Evolutionary conservation across 2,888 invertebrate species (phyloP).

Genomic region (Ferdinandea cuprea): DNA sequence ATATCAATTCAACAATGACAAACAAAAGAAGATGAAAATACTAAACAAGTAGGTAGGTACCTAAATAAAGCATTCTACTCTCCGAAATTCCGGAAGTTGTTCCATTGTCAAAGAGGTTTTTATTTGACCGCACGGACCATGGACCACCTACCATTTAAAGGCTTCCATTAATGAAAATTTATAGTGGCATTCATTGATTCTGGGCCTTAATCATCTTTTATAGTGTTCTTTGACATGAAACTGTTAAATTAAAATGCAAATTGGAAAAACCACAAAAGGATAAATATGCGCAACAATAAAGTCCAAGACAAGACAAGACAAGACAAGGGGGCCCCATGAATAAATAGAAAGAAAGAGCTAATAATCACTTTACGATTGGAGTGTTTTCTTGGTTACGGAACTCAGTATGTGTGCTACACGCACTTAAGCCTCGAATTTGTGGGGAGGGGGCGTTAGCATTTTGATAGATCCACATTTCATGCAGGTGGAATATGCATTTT

Average conservation of each 20-base stretch:
- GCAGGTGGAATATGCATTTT: conserved; percentile 15
- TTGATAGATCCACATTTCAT: conserved; percentile 22
- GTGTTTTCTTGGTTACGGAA: conserved; percentile 6
- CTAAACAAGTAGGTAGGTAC: background rate
- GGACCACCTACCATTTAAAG: conserved; percentile 64
- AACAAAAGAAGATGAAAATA: background rate
- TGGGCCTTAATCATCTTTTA: conserved; percentile 60
- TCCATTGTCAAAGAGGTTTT: conserved; percentile 55
- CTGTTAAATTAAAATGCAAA: conserved; percentile 67
- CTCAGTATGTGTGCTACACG: conserved; percentile 20
- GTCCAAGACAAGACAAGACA: conserved; percentile 34
- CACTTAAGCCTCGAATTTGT: conserved; percentile 6
- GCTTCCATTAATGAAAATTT: conserved; percentile 67
- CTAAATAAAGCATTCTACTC: conserved; percentile 31
- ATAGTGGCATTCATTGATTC: conserved; percentile 68
- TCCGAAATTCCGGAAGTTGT: conserved; percentile 69
- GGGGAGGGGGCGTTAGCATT: conserved; percentile 51
- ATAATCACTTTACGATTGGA: conserved; percentile 56
- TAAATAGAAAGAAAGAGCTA: conserved; percentile 60
- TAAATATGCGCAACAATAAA: conserved; percentile 59
- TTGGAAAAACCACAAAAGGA: conserved; percentile 63
- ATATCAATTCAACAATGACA: conserved; percentile 16
- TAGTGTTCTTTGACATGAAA: conserved; percentile 36
- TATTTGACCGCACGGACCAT: conserved; percentile 47
- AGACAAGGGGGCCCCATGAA: no score